phyloP scores from a whole-genome alignment of 2,113 vertebrate species.

The Sinocyclocheilus rhinocerous region DNA sequence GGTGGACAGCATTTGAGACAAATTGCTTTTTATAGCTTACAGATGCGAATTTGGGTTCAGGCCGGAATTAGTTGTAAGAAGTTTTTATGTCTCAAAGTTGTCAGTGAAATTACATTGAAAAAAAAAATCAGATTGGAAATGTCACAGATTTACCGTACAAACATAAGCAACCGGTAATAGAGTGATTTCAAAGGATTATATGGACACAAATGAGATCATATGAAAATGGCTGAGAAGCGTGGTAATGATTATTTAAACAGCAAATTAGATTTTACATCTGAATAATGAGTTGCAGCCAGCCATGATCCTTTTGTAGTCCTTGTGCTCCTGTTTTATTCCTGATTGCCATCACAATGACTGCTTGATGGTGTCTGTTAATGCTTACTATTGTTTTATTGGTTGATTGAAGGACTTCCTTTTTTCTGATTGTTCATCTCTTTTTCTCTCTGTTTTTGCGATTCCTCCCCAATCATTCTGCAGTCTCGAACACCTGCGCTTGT shows the following conservation, averaged over 20 bases:
- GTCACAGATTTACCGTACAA: neutral
- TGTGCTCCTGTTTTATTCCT: conserved; percentile 14
- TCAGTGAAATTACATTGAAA: neutral
- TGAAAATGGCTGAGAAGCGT: neutral
- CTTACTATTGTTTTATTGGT: conserved; percentile 2
- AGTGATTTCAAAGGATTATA: neutral
- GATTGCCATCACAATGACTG: neutral
- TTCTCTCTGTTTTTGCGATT: neutral
- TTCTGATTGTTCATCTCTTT: conserved; percentile 20
- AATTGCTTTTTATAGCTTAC: conserved; percentile 12
- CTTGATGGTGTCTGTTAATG: conserved; percentile 3
- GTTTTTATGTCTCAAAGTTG: neutral
- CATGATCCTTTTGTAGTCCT: neutral
- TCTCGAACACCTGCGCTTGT: conserved; percentile 98
- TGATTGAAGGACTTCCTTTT: conserved; percentile 32
- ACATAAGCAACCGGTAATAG: neutral
- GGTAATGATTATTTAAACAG: neutral
- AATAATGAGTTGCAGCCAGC: neutral
- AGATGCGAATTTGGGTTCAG: neutral
- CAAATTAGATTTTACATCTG: neutral
- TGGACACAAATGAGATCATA: neutral
- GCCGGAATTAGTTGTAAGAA: neutral
- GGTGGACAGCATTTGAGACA: neutral
- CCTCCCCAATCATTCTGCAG: conserved; percentile 73
- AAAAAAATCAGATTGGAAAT: neutral